Percentiles rank a stretch among this genome's conserved stretches.
phyloP scores from a whole-genome alignment of 1,140 invertebrate genomes.

The Glomeris maerens region DNA sequence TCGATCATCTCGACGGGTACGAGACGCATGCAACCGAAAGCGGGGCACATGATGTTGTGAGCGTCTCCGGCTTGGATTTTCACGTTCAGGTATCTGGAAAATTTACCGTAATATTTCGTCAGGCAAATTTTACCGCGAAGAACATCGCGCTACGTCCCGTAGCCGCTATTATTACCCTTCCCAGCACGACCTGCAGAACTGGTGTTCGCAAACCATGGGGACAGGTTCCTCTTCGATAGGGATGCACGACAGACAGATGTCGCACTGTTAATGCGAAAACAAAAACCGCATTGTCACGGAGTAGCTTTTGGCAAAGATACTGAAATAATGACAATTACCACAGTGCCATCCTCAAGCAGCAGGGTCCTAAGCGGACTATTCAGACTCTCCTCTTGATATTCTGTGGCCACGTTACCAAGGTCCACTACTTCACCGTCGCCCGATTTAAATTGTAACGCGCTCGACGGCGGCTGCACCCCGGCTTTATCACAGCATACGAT shows the following conservation, averaged over 20 bases:
- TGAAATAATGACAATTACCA: constrained; percentile 10
- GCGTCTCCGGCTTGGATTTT: constrained; percentile 53
- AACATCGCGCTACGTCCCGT: not conserved
- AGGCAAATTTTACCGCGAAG: not conserved
- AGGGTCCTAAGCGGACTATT: constrained; percentile 17
- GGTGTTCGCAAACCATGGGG: constrained; percentile 44
- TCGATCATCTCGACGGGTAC: constrained; percentile 54
- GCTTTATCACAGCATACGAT: constrained; percentile 49
- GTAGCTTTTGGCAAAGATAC: constrained; percentile 1
- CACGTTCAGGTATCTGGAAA: constrained; percentile 42
- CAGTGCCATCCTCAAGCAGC: constrained; percentile 7
- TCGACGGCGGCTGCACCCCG: constrained; percentile 45
- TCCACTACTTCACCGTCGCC: constrained; percentile 5
- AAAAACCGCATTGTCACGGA: not conserved
- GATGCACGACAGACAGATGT: constrained; percentile 40
- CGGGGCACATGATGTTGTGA: constrained; percentile 51
- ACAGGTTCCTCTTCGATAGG: constrained; percentile 28
- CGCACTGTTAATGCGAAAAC: constrained; percentile 38
- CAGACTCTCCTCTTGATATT: constrained; percentile 17
- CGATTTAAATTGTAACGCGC: constrained; percentile 13
- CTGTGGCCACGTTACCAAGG: constrained; percentile 14
- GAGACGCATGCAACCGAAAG: constrained; percentile 44
- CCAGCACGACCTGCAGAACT: constrained; percentile 52
- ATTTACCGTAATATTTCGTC: too few relatives aligned
- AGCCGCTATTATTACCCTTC: constrained; percentile 30